These are phyloP conservation scores for Aphelinus certus DNA, from an alignment of 1,140 invertebrate genomes.

Conservation along the genomic window DNA sequence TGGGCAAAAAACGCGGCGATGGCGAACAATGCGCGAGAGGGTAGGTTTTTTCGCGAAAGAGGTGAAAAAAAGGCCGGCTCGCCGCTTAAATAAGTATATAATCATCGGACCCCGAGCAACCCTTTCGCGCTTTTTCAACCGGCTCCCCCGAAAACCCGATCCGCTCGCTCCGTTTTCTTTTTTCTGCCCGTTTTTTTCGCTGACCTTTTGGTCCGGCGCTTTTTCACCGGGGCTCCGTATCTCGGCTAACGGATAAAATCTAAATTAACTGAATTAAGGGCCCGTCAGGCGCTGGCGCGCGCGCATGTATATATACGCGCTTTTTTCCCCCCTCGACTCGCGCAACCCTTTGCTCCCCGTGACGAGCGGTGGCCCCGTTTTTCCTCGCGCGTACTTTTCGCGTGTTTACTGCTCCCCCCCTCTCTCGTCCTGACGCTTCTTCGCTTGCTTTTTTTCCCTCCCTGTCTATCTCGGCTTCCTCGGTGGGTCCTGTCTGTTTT, in stretches of 20 bases:
- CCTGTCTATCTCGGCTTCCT: background rate
- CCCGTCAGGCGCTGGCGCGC: slow-evolving; percentile 38
- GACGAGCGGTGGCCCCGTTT: slow-evolving; percentile 23
- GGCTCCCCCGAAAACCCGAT: background rate
- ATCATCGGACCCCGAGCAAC: slow-evolving; percentile 59
- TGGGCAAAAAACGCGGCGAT: background rate
- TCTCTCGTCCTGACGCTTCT: slow-evolving; percentile 7
- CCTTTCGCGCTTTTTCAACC: slow-evolving; percentile 41
- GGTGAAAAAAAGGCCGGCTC: slow-evolving; percentile 12
- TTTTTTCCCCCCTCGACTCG: slow-evolving; percentile 1
- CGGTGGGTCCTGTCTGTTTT: slow-evolving; percentile 10
- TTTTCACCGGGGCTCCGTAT: slow-evolving; percentile 42
- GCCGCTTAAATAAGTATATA: slow-evolving; percentile 65
- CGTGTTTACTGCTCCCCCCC: slow-evolving; percentile 31
- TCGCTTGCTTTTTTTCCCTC: slow-evolving; percentile 25
- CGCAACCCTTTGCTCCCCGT: slow-evolving; percentile 34
- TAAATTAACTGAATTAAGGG: slow-evolving; percentile 68
- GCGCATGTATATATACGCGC: slow-evolving; percentile 56
- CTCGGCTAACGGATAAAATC: slow-evolving; percentile 66
- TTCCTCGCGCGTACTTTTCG: slow-evolving; percentile 17
- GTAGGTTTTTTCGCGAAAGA: background rate
- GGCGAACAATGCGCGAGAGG: background rate
- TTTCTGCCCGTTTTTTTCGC: slow-evolving; percentile 31
- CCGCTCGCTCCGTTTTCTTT: background rate
- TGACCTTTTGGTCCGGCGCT: slow-evolving; percentile 40